A percentile compares a stretch with the other conserved stretches of the same genome.
Conservation (phyloP, 2,797 vertebrate species). For the Cuculus canorus region DNA sequence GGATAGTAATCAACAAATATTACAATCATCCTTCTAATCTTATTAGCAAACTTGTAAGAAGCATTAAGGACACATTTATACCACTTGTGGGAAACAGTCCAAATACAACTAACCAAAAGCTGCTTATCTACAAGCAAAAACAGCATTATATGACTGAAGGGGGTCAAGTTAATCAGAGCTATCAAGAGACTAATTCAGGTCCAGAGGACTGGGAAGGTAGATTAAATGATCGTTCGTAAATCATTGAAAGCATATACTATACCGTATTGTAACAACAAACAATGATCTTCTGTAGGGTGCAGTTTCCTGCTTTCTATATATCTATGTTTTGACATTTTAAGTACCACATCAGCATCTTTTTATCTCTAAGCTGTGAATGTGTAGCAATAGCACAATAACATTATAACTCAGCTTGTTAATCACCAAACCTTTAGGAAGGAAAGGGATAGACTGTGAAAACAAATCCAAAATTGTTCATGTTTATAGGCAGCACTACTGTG, state of each 20-base stretch:
- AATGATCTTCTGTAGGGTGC: conserved; percentile 27
- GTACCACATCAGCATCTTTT: conserved; percentile 33
- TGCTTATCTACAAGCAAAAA: conserved; percentile 62
- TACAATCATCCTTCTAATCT: conserved; percentile 74
- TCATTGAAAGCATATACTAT: conserved; percentile 13
- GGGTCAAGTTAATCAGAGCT: conserved; percentile 48
- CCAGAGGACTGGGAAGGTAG: conserved; percentile 40
- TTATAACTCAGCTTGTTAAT: conserved; percentile 1
- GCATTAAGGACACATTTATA: conserved; percentile 79
- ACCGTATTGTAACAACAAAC: background rate
- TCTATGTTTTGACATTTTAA: conserved; percentile 51
- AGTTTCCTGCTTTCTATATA: conserved; percentile 38
- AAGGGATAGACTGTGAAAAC: conserved; percentile 33
- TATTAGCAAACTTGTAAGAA: conserved; percentile 73
- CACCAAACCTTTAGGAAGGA: conserved; percentile 44
- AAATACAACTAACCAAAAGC: conserved; percentile 75
- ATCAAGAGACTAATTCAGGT: conserved; percentile 49
- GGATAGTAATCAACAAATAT: conserved; percentile 74
- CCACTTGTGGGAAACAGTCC: conserved; percentile 73
- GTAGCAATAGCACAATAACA: background rate
- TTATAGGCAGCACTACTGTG: background rate
- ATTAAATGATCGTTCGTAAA: conserved; percentile 20
- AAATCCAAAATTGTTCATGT: background rate
- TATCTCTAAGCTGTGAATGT: background rate
- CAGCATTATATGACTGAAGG: conserved; percentile 43